Base-by-base conservation (phyloP, 2,113 vertebrate species). In the Chunga burmeisteri region DNA sequence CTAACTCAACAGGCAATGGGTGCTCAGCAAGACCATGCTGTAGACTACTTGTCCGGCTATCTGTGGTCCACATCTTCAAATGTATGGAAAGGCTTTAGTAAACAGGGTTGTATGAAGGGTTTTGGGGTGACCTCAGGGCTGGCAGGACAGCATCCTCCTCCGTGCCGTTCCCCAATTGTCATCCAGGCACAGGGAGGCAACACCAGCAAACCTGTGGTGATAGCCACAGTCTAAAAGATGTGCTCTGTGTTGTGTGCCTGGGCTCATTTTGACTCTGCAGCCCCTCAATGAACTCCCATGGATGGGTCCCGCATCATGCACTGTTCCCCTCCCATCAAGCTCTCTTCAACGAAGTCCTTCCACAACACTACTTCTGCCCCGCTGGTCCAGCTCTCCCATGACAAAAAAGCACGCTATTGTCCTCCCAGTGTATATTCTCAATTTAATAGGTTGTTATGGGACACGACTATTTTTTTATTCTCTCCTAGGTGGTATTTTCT, bases 281-380 rank as follows among this genome's bases (percentile, higher is more conserved):
- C 17, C 12, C 12, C 49, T 11, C 3, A 3, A 3, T 1, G 6
- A 7, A 2, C 58, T 56, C 56, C 71, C 49, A 42, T 12, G 16
- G 30, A 21, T 0, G 0, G 16, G 10, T 82, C 18, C 71, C 5
- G 3, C 21, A n/a, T 34, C 18, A 0, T 30, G n/a, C 1, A 2
- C 26, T 72, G 26, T 17, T 63, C 34, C 38, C 13, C 46, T 80
- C 68, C 7, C 21, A 68, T 40, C 34, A 47, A 77, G 18, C 25
- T 56, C 16, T 82, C 27, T 77, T 63, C 38, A 66, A 2, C 2
- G 2, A 53, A 88, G 15, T 26, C 44, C 42, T 83, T 72, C 21
- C 44, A 25, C 58, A 67, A 12, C 0, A 1, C 9, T 55, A 40
- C 36, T 30, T 59, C 44, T 67, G n/a, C n/a, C 23, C 2, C 2